Base-by-base conservation (phyloP, 2,113 vertebrate species). In the Plecotus auritus region DNA sequence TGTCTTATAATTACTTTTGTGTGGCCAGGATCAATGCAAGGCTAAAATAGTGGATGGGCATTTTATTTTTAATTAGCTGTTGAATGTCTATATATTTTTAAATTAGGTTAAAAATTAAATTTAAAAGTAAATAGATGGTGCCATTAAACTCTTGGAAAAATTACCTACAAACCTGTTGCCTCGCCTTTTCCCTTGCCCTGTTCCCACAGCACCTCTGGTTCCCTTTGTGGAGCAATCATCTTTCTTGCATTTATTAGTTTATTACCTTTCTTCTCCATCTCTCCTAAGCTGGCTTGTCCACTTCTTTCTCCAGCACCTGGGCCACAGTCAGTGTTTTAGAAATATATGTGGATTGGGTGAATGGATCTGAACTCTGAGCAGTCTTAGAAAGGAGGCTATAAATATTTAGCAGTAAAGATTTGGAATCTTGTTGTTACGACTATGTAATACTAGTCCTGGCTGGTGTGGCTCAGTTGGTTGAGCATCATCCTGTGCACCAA, bases 71-170 rank as follows among this genome's bases (percentile, higher is more conserved):
- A 87, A 77, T 45, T 28, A 67, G 40, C 35, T 18, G 5, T 89
- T 92, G 37, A 90, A 37, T 76, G 7, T 32, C 70, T 45, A 35
- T 61, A 12, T 40, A 23, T 76, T 77, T 91, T 77, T 26, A 35
- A 67, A 69, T 88, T 78, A 96, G 67, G 51, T 90, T 95, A 61
- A 80, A 85, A 72, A 37, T 77, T 32, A 91, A 95, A 61, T 87
- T 64, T 88, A 22, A 51, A 61, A 54, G 13, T 56, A 59, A 89
- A 12, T 64, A 51, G 45, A 64, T 69, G 45, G 26, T 94, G 23
- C n/a, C 51, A 4, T 88, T 85, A 32, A 82, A n/a, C 49, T 88
- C 72, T 80, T 37, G 51, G 54, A 56, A 85, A 88, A 83, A 72
- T n/a, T 9, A 8, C 35, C 61, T 66, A 4, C n/a, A 85, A 2